Evolutionary conservation across 2,797 vertebrate genomes (phyloP), one percentile per base, ranked within the genome.

Genomic region (Graptemys geographica): DNA sequence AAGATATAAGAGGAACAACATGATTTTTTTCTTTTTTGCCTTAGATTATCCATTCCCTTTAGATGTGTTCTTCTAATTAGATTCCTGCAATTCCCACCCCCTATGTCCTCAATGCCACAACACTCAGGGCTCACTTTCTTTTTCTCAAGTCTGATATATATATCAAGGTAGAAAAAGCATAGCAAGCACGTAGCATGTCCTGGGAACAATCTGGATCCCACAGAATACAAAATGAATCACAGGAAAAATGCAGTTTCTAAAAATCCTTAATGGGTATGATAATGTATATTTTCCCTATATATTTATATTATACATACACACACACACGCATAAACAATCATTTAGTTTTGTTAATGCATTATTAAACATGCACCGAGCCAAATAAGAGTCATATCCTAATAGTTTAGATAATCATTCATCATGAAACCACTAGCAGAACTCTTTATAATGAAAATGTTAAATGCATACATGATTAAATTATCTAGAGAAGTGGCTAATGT

Each of bases 401-500:
- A n/a, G 84, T 95, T 89, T 88, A 72, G 8, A 41, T 72, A 93
- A 81, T 62, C 86, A 92, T 96, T 96, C 87, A 93, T 97, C 89
- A 92, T 79, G 37, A 95, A 95, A 93, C 86, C 59, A 89, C 94
- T 86, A 92, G 90, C 90, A 86, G 86, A 96, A 96, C 93, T 94
- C 92, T 81, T 94, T 88, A 89, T 79, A 94, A 96, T 87, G 93
- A 95, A 96, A 97, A 90, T 25, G 88, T 87, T 92, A 92, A 93
- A 69, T 1, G 3, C 79, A 93, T 76, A 95, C 90, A 93, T 81
- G 92, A 95, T 81, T 89, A 92, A 96, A 97, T 96, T 97, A 95
- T 79, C 95, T 88, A 33, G 89, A 95, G 95, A 96, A 97, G 93
- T 79, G 79, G 94, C 83, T 95, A 97, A 92, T 96, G 95, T 89